Evolutionary conservation across 2,113 vertebrate species (phyloP).

Genomic region (Columba janthina): DNA sequence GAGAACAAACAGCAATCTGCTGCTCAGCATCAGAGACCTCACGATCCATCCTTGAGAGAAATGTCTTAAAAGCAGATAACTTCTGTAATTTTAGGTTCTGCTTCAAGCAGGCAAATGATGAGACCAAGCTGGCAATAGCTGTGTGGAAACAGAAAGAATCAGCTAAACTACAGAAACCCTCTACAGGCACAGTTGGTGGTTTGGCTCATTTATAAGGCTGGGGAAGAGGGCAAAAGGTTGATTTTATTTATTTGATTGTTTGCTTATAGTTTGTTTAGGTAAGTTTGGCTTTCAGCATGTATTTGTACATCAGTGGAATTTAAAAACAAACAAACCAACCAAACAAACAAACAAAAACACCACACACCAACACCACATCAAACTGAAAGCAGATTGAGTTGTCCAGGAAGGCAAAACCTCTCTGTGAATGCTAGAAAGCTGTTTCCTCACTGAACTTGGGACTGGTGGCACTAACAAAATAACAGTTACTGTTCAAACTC

Average conservation of each 20-base stretch:
- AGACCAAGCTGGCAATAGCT: not conserved
- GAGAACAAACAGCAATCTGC: conserved; percentile 35
- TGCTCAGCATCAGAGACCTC: not conserved
- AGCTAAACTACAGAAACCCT: not conserved
- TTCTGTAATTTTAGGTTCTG: not conserved
- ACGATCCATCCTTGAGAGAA: not conserved
- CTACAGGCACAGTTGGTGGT: not conserved
- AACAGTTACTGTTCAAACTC: not conserved
- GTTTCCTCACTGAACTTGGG: not conserved
- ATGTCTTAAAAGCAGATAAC: not conserved
- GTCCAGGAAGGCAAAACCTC: not conserved
- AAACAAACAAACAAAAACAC: not conserved
- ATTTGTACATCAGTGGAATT: not conserved
- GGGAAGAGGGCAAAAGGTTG: not conserved
- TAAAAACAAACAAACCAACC: not conserved
- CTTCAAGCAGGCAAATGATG: conserved; percentile 11
- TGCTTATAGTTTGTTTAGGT: not conserved
- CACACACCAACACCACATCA: not conserved
- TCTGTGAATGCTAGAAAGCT: not conserved
- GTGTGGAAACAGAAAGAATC: not conserved
- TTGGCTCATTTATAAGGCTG: not conserved
- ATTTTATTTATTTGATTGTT: not conserved
- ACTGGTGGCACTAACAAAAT: not conserved
- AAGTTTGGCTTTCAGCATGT: not conserved
- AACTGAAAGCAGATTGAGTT: not conserved